phyloP scores from a whole-genome alignment of 2,113 vertebrate genomes.

The Lipophrys pholis region DNA sequence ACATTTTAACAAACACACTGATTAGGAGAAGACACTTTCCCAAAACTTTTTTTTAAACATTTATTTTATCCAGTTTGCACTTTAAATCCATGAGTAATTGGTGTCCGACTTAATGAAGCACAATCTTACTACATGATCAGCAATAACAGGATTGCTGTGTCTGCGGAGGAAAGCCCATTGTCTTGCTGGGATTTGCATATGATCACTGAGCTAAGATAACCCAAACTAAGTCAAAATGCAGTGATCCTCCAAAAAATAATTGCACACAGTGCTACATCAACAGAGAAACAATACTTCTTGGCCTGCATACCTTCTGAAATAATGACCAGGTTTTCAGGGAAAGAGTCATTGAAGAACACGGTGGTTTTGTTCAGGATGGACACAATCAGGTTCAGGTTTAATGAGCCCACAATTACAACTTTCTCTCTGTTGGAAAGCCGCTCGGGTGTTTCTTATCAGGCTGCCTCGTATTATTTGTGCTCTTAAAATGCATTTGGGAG shows the following conservation, averaged over 20 bases:
- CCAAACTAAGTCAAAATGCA: neutral
- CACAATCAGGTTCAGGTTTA: conserved; percentile 11
- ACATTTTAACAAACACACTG: neutral
- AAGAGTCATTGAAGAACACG: neutral
- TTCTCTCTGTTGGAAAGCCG: neutral
- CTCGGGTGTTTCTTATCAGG: neutral
- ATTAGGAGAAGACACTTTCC: neutral
- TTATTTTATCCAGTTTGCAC: neutral
- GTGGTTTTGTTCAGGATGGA: neutral
- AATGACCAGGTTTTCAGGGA: neutral
- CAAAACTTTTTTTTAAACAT: neutral
- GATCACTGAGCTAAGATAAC: neutral
- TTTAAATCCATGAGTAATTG: neutral
- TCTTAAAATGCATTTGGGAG: neutral
- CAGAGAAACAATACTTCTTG: neutral
- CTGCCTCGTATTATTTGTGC: neutral
- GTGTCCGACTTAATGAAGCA: neutral
- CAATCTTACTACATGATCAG: neutral
- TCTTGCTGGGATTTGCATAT: neutral
- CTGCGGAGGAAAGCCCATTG: conserved; percentile 1
- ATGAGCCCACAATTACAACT: conserved; percentile 4
- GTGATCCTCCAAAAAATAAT: neutral
- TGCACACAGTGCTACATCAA: neutral
- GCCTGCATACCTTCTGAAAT: neutral
- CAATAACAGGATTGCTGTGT: neutral